Evolutionary conservation across 2,888 invertebrate genomes (phyloP).

Genomic region (Seira ritae): DNA sequence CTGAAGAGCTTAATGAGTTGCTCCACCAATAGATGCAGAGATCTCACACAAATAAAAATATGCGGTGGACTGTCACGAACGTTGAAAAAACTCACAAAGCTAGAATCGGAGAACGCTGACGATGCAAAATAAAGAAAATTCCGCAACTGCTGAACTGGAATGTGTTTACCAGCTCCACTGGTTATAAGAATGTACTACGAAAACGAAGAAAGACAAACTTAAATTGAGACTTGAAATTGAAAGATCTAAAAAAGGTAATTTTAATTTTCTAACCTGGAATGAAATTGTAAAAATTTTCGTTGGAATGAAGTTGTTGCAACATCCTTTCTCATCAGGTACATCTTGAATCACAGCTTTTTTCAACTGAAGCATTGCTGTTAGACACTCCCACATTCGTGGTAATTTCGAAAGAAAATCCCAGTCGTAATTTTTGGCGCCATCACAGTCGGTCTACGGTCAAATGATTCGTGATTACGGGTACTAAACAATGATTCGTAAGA

Average conservation of each 20-base stretch:
- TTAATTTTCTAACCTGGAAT: slow-evolving; percentile 62
- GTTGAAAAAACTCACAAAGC: slow-evolving; percentile 71
- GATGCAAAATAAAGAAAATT: slow-evolving; percentile 69
- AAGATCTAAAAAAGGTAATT: neutral
- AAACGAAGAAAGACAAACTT: too few relatives aligned
- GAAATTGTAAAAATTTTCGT: slow-evolving; percentile 72
- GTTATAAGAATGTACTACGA: slow-evolving; percentile 59
- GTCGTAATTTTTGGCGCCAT: slow-evolving; percentile 20
- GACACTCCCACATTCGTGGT: slow-evolving; percentile 67
- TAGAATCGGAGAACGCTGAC: slow-evolving; percentile 67
- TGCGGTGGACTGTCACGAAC: slow-evolving; percentile 64
- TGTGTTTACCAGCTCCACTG: slow-evolving; percentile 5
- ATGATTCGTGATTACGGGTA: slow-evolving; percentile 10
- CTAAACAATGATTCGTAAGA: neutral
- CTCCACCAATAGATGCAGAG: slow-evolving; percentile 59
- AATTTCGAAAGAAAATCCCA: slow-evolving; percentile 47
- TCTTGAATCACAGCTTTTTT: slow-evolving; percentile 66
- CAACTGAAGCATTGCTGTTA: slow-evolving; percentile 67
- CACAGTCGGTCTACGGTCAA: slow-evolving; percentile 27
- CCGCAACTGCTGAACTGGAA: slow-evolving; percentile 59
- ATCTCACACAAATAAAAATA: slow-evolving; percentile 66
- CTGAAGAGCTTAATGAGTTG: slow-evolving; percentile 58
- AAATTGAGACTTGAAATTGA: too few relatives aligned
- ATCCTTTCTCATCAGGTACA: slow-evolving; percentile 58
- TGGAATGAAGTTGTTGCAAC: slow-evolving; percentile 71